Base-by-base conservation (phyloP, 2,113 vertebrate genomes). In the Ceyx cyanopectus region DNA sequence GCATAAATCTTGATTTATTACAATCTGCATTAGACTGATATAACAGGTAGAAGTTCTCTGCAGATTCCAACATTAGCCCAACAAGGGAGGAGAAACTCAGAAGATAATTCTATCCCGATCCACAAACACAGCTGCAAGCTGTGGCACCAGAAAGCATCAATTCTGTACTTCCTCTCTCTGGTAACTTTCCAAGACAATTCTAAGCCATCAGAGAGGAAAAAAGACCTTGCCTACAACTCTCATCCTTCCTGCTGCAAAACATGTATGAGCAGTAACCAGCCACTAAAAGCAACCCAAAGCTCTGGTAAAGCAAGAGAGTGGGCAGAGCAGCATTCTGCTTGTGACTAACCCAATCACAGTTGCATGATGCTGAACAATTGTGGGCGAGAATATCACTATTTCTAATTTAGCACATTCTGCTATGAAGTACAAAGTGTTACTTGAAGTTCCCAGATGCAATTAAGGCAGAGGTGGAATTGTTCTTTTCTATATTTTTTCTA, bases 321-420 rank as follows among this genome's bases (percentile, higher is more conserved):
- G 92, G 90, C 81, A 94, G 93, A 53, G 26, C 54, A 95, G 50
- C 51, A 76, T 56, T 92, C 81, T 81, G 46, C 78, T 67, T 92
- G 56, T 96, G 92, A 96, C 94, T 96, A 91, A 94, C 75, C 61
- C 87, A 87, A 91, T 68, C 92, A 69, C 68, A 81, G 89, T 75
- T 88, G 50, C 82, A 86, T 5, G 12, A 86, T 69, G 34, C 76
- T 60, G 81, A 96, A 87, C 87, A 63, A 85, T 30, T 84, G 94
- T 93, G 91, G 94, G 94, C 81, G 76, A 94, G 84, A 68, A 68
- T 57, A 95, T 83, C 93, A 88, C 79, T 22, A 90, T 85, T 93
- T 94, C 79, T 92, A 95, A 91, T 92, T 95, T 92, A 90, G 73
- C 75, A 92, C 91, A 91, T 75, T 94, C 81, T 94, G 89, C 82